Base-by-base conservation (phyloP, 1,140 invertebrate species). In the Zelostemma sp. region DNA sequence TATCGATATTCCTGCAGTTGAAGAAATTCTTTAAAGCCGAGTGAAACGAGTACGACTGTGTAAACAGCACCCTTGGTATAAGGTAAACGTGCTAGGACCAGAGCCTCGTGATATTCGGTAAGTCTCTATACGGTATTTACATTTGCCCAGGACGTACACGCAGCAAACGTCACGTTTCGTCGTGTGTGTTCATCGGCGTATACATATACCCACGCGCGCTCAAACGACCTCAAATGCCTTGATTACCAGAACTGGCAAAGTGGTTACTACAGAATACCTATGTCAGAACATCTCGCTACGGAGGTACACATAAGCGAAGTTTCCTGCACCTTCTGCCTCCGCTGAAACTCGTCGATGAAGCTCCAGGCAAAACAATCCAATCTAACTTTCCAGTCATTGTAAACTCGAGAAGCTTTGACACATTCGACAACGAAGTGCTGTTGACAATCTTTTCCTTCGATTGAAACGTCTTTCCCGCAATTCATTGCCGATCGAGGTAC, bases 181-280 rank as follows among this genome's bases (percentile, higher is more conserved):
- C 49, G 11, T 50, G 59, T n/a, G n/a, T n/a, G n/a, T n/a, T n/a
- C n/a, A n/a, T n/a, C n/a, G n/a, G n/a, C 41, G 47, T 57, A 51
- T 65, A 47, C 48, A 40, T 33, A 50, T 49, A 62, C 51, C 19
- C 38, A 46, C 58, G 47, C 51, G 48, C 49, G 47, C 47, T 28
- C 62, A 50, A 56, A 62, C 58, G 51, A 74, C 62, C 73, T 54
- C 66, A 66, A 72, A 67, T 47, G 47, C 62, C 59, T 73, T 72
- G 74, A 78, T 79, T 78, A 68, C 62, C 56, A 35, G 47, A 31
- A 50, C 45, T 43, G 51, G 67, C 61, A 48, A 76, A 54, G 58
- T 62, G 73, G 57, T 73, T 75, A 72, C 63, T 62, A 47, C 68
- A 67, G 68, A 68, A 76, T 76, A 76, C 63, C 67, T 61, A 63